phyloP scores from a whole-genome alignment of 1,140 invertebrate genomes.

The Drosophila nannoptera region DNA sequence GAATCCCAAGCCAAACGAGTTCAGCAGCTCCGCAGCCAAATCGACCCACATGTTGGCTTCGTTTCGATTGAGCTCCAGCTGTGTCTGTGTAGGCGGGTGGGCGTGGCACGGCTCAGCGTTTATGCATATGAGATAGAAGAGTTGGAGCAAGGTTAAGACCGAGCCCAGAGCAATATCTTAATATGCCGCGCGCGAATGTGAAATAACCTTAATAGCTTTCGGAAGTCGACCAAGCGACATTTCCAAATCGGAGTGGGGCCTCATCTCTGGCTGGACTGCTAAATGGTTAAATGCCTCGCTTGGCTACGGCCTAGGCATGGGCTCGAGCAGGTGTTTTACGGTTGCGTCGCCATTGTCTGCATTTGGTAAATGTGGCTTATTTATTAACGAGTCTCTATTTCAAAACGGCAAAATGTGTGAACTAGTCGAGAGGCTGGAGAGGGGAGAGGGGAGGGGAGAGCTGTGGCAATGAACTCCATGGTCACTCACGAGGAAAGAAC shows the following conservation, averaged over 20 bases:
- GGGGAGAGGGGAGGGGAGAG: not conserved
- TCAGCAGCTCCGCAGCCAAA: slow-evolving; percentile 20
- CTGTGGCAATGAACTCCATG: slow-evolving; percentile 62
- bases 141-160: slow-evolving; percentile 17
- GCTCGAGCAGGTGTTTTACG: not conserved
- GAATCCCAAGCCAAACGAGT: slow-evolving; percentile 32
- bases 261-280: slow-evolving; percentile 30
- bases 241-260: slow-evolving; percentile 29
- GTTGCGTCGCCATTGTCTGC: slow-evolving; percentile 39
- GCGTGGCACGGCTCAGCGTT: slow-evolving; percentile 28
- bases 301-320: slow-evolving; percentile 21
- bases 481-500: slow-evolving; percentile 56
- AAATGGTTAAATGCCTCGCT: slow-evolving; percentile 20
- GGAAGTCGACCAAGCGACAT: slow-evolving; percentile 60
- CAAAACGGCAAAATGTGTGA: slow-evolving; percentile 30
- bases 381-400: slow-evolving; percentile 23
- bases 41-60: slow-evolving; percentile 32
- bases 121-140: slow-evolving; percentile 44
- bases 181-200: slow-evolving; percentile 5
- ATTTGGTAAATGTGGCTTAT: slow-evolving; percentile 31
- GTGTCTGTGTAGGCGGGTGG: slow-evolving; percentile 22
- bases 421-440: slow-evolving; percentile 18
- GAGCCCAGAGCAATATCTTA: not conserved
- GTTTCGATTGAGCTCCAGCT: slow-evolving; percentile 24
- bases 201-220: slow-evolving; percentile 51